Evolutionary conservation across 2,888 invertebrate species (phyloP).

Genomic region (Athalia rosae): DNA sequence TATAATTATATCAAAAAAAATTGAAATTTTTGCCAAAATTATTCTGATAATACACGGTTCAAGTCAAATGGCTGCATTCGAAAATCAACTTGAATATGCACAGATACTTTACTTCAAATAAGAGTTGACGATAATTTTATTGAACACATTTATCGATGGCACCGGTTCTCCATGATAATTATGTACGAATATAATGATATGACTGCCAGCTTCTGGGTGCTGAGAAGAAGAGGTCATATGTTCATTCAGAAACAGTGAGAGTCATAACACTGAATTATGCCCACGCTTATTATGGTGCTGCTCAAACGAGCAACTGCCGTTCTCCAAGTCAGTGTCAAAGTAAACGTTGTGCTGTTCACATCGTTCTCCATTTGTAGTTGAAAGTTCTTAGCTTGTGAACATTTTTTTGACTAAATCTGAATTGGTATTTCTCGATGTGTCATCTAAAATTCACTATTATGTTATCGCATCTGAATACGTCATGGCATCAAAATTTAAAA

Average conservation of each 20-base stretch:
- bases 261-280: slow-evolving; percentile 33
- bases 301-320: slow-evolving; percentile 21
- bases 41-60: not conserved
- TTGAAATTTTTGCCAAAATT: slow-evolving; percentile 19
- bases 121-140: slow-evolving; percentile 7
- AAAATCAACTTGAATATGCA: not conserved
- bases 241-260: slow-evolving; percentile 35
- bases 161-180: not conserved
- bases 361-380: slow-evolving; percentile 14
- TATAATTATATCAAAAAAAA: slow-evolving; percentile 7
- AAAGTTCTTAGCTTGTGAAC: not conserved
- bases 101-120: not conserved
- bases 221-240: slow-evolving; percentile 25
- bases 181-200: slow-evolving; percentile 5
- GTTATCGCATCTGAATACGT: not conserved
- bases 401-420: not conserved
- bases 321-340: slow-evolving; percentile 39
- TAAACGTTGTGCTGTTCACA: slow-evolving; percentile 39
- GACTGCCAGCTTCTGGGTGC: slow-evolving; percentile 29
- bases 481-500: not conserved
- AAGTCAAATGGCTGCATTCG: too few species aligned
- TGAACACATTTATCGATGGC: slow-evolving; percentile 8
- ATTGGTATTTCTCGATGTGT: not conserved
- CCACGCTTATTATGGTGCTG: slow-evolving; percentile 21
- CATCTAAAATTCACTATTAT: not conserved